Evolutionary conservation across 2,797 vertebrate species (phyloP), one percentile per base, ranked within the genome.

Genomic region (Muscicapa comitata): DNA sequence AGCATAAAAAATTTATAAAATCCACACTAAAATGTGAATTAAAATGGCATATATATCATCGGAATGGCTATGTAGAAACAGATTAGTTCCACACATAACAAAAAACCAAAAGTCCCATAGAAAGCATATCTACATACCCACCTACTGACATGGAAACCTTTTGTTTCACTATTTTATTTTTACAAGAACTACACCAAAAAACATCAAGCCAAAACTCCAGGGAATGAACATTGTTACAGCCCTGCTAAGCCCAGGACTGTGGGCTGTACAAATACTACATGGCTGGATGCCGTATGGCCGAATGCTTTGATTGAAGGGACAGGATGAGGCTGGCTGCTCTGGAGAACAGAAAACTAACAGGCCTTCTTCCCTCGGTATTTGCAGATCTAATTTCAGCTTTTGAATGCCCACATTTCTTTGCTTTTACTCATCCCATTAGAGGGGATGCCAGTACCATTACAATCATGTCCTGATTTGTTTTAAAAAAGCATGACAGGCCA

Each of bases 401-500:
- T 15, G 1, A 65, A 48, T 23, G 4, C 7, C 17, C 42, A 54
- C 5, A 17, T 62, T 86, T 67, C 38, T 47, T 86, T 51, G 20
- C 13, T 85, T 70, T 65, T 43, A 53, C 6, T 67, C 13, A 45
- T 40, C 4, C 5, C 13, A 9, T 37, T 47, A 68, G 18, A 47
- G 25, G 3, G 7, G 18, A 75, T 47, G 26, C 12, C 28, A 47
- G 13, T 24, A 71, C 26, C 48, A 25, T 17, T 31, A 66, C 9
- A 55, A 50, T 35, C 18, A 26, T 2, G 0, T 45, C 11, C 26
- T 5, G 2, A 40, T 58, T 50, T 33, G 10, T 35, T 80, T 80
- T 75, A 26, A 82, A 91, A 91, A 71, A 2, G 15, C 7, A 20
- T 0, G 0, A 57, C 2, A 4, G 0, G 1, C 23, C 79, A 55